Evolutionary conservation across 2,888 invertebrate species (phyloP).

Genomic region (Noctuana brunneofusca): DNA sequence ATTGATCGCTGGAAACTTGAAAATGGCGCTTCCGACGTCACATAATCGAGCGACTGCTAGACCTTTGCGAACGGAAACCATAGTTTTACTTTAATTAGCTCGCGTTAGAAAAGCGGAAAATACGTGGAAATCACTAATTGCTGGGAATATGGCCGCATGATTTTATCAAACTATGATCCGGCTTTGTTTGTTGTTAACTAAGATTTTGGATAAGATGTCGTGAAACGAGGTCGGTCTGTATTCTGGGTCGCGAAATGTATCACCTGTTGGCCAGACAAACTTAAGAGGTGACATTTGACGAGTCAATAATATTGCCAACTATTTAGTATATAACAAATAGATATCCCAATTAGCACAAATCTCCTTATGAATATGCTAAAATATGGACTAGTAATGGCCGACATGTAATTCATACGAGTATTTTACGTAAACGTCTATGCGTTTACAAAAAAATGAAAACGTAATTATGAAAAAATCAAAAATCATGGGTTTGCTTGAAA

Average conservation of each 20-base stretch:
- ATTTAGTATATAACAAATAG: background rate
- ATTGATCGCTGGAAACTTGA: constrained; percentile 42
- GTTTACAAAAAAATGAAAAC: too few relatives aligned
- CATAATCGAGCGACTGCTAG: constrained; percentile 43
- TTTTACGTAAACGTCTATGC: too few relatives aligned
- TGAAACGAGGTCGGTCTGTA: constrained; percentile 1
- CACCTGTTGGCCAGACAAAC: constrained; percentile 5
- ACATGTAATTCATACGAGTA: too few relatives aligned
- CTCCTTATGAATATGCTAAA: too few relatives aligned
- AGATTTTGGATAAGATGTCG: constrained; percentile 27
- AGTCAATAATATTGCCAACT: background rate
- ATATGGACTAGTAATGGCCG: too few relatives aligned
- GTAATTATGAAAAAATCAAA: too few relatives aligned
- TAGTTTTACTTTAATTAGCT: constrained; percentile 51
- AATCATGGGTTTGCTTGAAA: too few relatives aligned
- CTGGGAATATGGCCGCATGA: constrained; percentile 20
- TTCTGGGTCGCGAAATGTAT: constrained; percentile 26
- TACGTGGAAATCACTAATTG: constrained; percentile 36
- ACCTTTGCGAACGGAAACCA: constrained; percentile 55
- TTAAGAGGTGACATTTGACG: constrained; percentile 2
- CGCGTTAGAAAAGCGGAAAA: constrained; percentile 57
- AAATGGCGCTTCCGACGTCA: constrained; percentile 55
- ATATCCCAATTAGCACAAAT: background rate
- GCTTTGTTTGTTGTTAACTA: constrained; percentile 23
- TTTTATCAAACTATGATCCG: constrained; percentile 19